Base-by-base conservation (phyloP, 2,888 invertebrate species). In the Conus canariensis region DNA sequence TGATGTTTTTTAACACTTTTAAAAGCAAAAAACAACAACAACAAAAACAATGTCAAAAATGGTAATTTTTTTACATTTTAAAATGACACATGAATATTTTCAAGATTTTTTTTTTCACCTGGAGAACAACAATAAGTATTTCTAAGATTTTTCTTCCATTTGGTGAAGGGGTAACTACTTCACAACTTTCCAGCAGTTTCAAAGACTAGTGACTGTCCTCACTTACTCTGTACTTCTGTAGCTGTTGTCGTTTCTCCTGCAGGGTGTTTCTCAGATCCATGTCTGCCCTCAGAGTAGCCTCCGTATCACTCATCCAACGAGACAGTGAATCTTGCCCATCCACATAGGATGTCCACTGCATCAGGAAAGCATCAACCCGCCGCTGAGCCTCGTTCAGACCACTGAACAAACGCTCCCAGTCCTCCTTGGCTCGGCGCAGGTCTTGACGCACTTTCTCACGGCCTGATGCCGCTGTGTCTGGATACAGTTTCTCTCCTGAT, bases 281-380 rank as follows among this genome's bases (percentile, higher is more conserved):
- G 93, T 98, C 98, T 90, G 97, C 97, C 0, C 98, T 97, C 45
- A 99, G 96, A 92, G 98, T 97, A 91, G 97, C 97, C 95, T 98
- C 98, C 5, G 98, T 97, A 87, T 97, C 97, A 22, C 97, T 97
- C 90, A 99, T 96, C 99, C 99, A 99, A 87, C 97, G 97, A 92
- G 98, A 97, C 7, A 99, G 97, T 80, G 97, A 97, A 90, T 98
- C 98, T 56, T 98, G 97, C 92, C 98, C 98, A 94, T 99, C 98
- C 95, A 98, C 98, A 95, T 98, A 99, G 0, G 98, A 98, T 16
- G 98, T 98, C 98, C 98, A 99, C 94, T 98, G 98, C 96, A 99
- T 98, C 90, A 98, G 97, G 96, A 98, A 98, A 0, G 98, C 97
- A 96, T 98, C 98, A 45, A 99, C 97, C 94, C 98, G 98, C 89